Conservation (phyloP, 2,797 vertebrate species). For the Aeoliscus strigatus region DNA sequence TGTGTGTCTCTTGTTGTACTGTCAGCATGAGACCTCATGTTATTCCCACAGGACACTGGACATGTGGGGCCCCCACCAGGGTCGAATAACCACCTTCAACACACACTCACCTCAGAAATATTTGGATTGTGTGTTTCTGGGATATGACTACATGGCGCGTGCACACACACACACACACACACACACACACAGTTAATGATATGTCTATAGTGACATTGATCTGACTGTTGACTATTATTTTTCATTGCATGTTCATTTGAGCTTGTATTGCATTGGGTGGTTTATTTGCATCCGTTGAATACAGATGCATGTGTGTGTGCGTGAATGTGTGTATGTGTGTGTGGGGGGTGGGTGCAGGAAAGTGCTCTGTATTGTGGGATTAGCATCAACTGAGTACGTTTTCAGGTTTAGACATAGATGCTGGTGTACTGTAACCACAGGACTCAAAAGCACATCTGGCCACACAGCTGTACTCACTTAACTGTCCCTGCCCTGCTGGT, state of each 20-base stretch:
- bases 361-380: slow-evolving; percentile 25
- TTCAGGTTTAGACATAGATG: slow-evolving; percentile 25
- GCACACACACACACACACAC: neutral
- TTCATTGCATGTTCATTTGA: no score
- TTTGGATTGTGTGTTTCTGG: slow-evolving; percentile 19
- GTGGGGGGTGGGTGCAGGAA: neutral
- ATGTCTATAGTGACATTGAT: no score
- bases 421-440: slow-evolving; percentile 39
- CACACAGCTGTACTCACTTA: slow-evolving; percentile 59
- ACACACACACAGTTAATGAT: slow-evolving; percentile 2
- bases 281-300: no score
- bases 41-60: slow-evolving; percentile 47
- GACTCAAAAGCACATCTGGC: slow-evolving; percentile 59
- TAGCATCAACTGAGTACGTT: slow-evolving; percentile 29
- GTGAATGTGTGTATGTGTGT: no score
- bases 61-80: slow-evolving; percentile 42
- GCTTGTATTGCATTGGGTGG: no score
- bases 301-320: no score
- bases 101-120: slow-evolving; percentile 11
- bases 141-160: slow-evolving; percentile 28
- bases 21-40: slow-evolving; percentile 41
- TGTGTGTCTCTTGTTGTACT: slow-evolving; percentile 26
- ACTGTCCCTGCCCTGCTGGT: slow-evolving; percentile 29
- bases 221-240: no score
- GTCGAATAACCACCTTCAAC: slow-evolving; percentile 14